These are phyloP conservation scores for Athene cunicularia DNA, from an alignment of 2,113 vertebrate genomes.

Conservation along the genomic window DNA sequence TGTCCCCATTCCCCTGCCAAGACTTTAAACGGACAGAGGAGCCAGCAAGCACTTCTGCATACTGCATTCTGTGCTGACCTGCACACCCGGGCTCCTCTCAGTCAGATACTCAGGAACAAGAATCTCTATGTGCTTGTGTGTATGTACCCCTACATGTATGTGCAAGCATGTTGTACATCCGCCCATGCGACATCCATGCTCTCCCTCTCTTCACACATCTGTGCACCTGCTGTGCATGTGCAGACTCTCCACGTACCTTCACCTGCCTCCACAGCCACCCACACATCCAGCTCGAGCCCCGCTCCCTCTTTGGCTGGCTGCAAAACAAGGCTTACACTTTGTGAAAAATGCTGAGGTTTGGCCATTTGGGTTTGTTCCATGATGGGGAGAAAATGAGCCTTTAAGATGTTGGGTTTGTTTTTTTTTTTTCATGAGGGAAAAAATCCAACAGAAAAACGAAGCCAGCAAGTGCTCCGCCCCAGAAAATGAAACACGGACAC, in stretches of 20 bases:
- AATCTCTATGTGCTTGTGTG: neutral
- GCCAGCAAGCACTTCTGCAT: neutral
- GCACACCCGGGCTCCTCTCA: neutral
- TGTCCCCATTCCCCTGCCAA: slow-evolving; percentile 7
- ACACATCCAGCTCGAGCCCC: neutral
- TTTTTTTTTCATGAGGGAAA: neutral
- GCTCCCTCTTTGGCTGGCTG: neutral
- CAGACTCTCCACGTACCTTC: neutral
- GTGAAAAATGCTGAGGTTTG: slow-evolving; percentile 34
- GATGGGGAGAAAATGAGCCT: neutral
- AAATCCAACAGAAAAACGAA: neutral
- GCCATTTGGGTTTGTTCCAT: neutral
- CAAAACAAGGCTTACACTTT: neutral
- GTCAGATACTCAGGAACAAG: neutral
- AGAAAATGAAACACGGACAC: neutral
- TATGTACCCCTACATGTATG: neutral
- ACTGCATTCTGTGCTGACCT: neutral
- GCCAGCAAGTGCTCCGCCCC: neutral
- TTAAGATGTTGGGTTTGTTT: neutral
- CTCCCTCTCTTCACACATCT: neutral
- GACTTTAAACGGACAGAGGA: neutral
- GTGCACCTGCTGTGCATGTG: neutral
- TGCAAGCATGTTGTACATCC: neutral
- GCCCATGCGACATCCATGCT: neutral
- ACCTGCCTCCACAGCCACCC: neutral